Base-by-base conservation (phyloP, 2,888 invertebrate species). In the Metacarcinus magister region DNA sequence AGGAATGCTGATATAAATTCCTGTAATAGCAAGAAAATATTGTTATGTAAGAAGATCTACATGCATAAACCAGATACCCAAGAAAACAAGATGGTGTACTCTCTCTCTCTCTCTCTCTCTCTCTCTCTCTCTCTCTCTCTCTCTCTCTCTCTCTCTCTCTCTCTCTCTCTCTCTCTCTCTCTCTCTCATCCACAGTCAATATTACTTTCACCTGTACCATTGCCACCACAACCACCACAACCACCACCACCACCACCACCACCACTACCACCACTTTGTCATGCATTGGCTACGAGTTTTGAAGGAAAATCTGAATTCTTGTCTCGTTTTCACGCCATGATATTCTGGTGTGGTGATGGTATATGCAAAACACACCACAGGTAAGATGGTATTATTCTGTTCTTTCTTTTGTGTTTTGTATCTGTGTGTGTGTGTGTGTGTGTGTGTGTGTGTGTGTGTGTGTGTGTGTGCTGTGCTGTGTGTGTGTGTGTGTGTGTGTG, bases 401-500 rank as follows among this genome's bases (percentile, higher is more conserved):
- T 28, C 32, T 28, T 32, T 10, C 32, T 28, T 7, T 28, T 82
- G 32, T 28, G 28, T 19, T 32, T 28, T 32, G 28, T 32, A 10
- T 32, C 5, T 82, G 32, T 32, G 28, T 82, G 82, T 82, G 82
- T 32, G 82, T 82, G 82, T 82, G 82, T 82, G 82, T 82, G 82
- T 82, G 82, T 82, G 82, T 82, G 82, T 82, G 32, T 82, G 82
- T 82, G 82, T 82, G 82, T 82, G 28, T 82, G 82, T 32, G 82
- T 67, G 67, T 67, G 67, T 67, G 67, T 67, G 67, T 67, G 67
- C n/a, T n/a, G n/a, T n/a, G n/a, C n/a, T 67, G 67, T 23, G 60
- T 60, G 5, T 16, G 60, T 60, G 19, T 7, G 60, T 60, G 60
- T 7, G 60, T 60, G 19, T 60, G 60, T 16, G 67, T 16, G 67